Percentiles rank a stretch among this genome's conserved stretches.
These are phyloP conservation scores for Nomia melanderi DNA, from an alignment of 1,140 invertebrate species.

Conservation along the genomic window DNA sequence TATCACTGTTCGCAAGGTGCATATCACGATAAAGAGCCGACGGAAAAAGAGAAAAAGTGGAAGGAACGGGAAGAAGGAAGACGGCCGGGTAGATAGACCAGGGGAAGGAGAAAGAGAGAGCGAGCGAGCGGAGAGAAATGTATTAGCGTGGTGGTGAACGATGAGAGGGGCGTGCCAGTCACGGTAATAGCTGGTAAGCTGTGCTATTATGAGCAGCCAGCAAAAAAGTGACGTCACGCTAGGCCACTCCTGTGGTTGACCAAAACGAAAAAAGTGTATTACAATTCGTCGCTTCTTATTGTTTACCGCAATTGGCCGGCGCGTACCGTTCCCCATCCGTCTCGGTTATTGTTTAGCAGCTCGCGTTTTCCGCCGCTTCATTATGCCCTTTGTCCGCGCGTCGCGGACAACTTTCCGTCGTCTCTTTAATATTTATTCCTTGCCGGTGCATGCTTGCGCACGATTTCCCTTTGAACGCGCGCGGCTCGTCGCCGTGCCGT, in stretches of 20 bases:
- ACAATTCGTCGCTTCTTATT: conserved; percentile 61
- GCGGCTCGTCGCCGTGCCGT: too few relatives aligned
- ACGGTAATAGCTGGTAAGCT: conserved; percentile 72
- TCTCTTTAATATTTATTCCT: conserved; percentile 64
- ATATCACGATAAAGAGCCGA: not conserved
- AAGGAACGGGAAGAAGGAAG: conserved; percentile 9
- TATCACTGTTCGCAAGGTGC: conserved; percentile 28
- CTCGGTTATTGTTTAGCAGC: conserved; percentile 48
- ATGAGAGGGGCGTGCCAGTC: conserved; percentile 71
- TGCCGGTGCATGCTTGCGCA: not conserved
- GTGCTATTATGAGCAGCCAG: conserved; percentile 66
- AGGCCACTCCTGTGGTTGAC: conserved; percentile 59
- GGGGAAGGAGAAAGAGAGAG: not conserved
- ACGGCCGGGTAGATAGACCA: not conserved
- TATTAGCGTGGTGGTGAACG: conserved; percentile 65
- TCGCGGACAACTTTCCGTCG: conserved; percentile 19
- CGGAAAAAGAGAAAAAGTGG: not conserved
- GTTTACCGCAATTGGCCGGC: conserved; percentile 61
- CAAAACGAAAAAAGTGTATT: conserved; percentile 46
- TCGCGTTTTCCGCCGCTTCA: conserved; percentile 48
- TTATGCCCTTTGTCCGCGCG: conserved; percentile 56
- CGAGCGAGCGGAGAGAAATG: conserved; percentile 19
- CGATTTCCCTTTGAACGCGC: conserved; percentile 15
- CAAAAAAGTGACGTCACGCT: conserved; percentile 65
- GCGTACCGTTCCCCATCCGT: not conserved